Base-by-base conservation (phyloP, 2,888 invertebrate species). In the Trichacis sp. region DNA sequence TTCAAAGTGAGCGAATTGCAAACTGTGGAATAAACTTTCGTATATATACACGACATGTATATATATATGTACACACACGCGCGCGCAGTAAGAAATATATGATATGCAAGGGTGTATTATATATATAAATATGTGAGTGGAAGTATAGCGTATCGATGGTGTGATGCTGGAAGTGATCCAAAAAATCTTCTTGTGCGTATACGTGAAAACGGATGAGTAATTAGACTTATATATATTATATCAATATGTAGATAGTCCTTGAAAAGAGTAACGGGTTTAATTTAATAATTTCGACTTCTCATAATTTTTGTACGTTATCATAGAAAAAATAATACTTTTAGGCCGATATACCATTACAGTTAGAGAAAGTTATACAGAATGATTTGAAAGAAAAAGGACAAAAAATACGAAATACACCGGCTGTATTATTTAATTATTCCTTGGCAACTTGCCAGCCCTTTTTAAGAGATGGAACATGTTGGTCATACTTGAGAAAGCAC, bases 271-370 rank as follows among this genome's bases (percentile, higher is more conserved):
- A 76, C 77, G 77, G 77, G 74, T 75, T 81, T 80, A 79, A 77
- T 81, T 82, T 80, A 77, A 77, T 73, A 68, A 77, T 78, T 76
- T 77, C 71, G 73, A 73, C 75, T 77, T 77, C 72, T 75, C 74
- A 79, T 80, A 74, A 80, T 77, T 82, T 82, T 83, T 81, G 77
- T 82, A 82, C 82, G 76, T 82, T 81, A 76, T 74, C 69, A 76
- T 81, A 82, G 78, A 73, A 66, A 63, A 75, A 75, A 70, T 69
- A 64, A 72, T 71, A 77, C 78, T 79, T 80, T 79, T 79, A 80
- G 73, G 58, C 73, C 70, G 74, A 75, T 67, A 69, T 68, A 66
- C 66, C 65, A 58, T 56, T 68, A 67, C 64, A 67, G 61, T 61
- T 65, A 69, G 67, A 51, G 57, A 61, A 69, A 67, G 55, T 24